Evolutionary conservation across 1,140 invertebrate species (phyloP), one percentile per base, ranked within the genome.

Genomic region (Papilio xuthus): DNA sequence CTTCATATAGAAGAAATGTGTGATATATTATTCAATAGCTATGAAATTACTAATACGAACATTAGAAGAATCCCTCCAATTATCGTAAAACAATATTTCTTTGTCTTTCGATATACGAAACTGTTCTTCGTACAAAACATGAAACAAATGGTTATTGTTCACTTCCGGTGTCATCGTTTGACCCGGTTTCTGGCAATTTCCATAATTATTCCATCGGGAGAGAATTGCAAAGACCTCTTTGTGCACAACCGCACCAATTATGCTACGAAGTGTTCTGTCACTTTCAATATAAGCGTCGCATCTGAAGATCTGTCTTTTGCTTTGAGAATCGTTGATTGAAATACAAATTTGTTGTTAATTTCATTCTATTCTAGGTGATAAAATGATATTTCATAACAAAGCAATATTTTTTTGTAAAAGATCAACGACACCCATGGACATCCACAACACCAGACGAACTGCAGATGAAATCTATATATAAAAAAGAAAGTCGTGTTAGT

Each of bases 191-290:
- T 70, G 37, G 37, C 26, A 74, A 53, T 74, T 74, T 32, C 20
- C 23, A 26, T 74, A 74, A 74, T 74, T 74, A 53, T 74, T 74
- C 44, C 72, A 74, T 74, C 28, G 72, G n/a, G 42, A 53, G 23
- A 12, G 20, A 60, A 60, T 60, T 60, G 56, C 56, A 23, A 60
- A 60, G 9, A 60, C 56, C 20, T 60, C 56, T 60, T 60, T 60
- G 56, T 60, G 56, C 10, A 60, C 23, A 60, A 60, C 56, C 56
- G 56, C 56, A 23, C 20, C 56, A 60, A 60, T 60, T 60, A 60
- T 60, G 3, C 20, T 60, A 10, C 20, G 20, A 60, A 12, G 20
- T 10, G 9, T 50, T 37, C 32, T 50, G 47, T 60, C 4, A 60
- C 1, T 26, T 2, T 7, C 20, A 9, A 53, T 56, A 56, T 8